Evolutionary conservation across 2,888 invertebrate genomes (phyloP), one percentile per base, ranked within the genome.

Genomic region (Drosophila flavopinicola): DNA sequence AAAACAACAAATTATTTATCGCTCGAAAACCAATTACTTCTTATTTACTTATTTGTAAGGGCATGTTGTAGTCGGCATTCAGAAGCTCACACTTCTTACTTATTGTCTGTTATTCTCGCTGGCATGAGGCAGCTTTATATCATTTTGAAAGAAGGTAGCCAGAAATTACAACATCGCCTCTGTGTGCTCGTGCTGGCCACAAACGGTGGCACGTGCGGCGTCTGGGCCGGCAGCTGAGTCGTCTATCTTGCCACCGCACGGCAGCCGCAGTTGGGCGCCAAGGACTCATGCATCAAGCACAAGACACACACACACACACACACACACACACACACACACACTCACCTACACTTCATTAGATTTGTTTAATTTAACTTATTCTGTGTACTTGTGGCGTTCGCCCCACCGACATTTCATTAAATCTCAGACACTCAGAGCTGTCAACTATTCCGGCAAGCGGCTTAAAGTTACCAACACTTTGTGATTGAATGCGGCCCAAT

Each of bases 321-420:
- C 23, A 33, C 20, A 58, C 23, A 39, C 15, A 49, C 37, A 11
- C 54, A 27, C 42, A 30, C 24, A 49, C 17, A 27, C 53, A 27
- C 54, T 33, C 39, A n/a, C 59, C 73, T 57, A 45, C 72, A 78
- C 78, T 84, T 87, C 75, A 84, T 87, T 85, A 78, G 77, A 71
- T 77, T 78, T 70, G 75, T 87, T 87, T 87, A 87, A 84, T 86
- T 84, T 78, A 84, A 80, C 65, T 79, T 85, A 74, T 75, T 72
- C 66, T 70, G 15, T 65, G 49, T 66, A 66, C 66, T 78, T 71
- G 60, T 54, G 59, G 44, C 41, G 38, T 33, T 29, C 30, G 3
- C 1, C 17, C 10, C 30, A 23, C 30, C 44, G 53, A 44, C 67
- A 68, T 60, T 44, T 66, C 75, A 83, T 83, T 75, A 79, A 83